phyloP scores from a whole-genome alignment of 92 coral and sea anemone species.

The Galaxea fascicularis region DNA sequence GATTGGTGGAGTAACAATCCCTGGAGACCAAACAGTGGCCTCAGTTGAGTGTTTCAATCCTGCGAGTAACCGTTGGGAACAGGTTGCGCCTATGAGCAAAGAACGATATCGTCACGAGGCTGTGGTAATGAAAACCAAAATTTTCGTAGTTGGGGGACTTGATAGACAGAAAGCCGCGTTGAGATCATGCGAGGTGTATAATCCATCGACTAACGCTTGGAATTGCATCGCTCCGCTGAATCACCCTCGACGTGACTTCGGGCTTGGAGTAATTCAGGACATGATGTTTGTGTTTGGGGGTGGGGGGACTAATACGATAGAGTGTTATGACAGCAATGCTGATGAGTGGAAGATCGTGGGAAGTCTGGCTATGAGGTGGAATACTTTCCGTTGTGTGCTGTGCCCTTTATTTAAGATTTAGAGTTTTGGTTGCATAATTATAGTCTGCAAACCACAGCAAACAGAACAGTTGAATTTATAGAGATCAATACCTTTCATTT shows the following conservation, averaged over 20 bases:
- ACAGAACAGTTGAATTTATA: neutral
- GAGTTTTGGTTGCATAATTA: no score
- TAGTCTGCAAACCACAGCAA: neutral
- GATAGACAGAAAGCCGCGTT: constrained; percentile 57
- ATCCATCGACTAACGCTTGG: constrained; percentile 69
- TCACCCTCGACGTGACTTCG: constrained; percentile 82
- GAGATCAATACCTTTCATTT: no score
- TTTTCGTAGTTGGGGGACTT: constrained; percentile 79
- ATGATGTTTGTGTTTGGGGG: constrained; percentile 83
- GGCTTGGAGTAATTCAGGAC: constrained; percentile 73
- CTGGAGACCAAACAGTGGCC: constrained; percentile 77
- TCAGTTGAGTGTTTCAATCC: constrained; percentile 78
- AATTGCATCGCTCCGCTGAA: constrained; percentile 56
- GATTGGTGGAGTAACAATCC: constrained; percentile 79
- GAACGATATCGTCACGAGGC: constrained; percentile 78
- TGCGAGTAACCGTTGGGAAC: constrained; percentile 73
- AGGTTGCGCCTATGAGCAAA: constrained; percentile 69
- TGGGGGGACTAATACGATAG: constrained; percentile 74
- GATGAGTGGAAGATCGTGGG: constrained; percentile 77
- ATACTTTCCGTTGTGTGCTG: constrained; percentile 72
- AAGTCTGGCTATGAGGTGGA: constrained; percentile 71
- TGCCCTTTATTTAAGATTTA: constrained; percentile 60
- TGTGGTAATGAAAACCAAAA: constrained; percentile 41
- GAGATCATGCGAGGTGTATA: constrained; percentile 70
- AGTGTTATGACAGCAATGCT: constrained; percentile 66